Evolutionary conservation across 2,113 vertebrate species (phyloP), one percentile per base, ranked within the genome.

Genomic region (Atlantisia rogersi): DNA sequence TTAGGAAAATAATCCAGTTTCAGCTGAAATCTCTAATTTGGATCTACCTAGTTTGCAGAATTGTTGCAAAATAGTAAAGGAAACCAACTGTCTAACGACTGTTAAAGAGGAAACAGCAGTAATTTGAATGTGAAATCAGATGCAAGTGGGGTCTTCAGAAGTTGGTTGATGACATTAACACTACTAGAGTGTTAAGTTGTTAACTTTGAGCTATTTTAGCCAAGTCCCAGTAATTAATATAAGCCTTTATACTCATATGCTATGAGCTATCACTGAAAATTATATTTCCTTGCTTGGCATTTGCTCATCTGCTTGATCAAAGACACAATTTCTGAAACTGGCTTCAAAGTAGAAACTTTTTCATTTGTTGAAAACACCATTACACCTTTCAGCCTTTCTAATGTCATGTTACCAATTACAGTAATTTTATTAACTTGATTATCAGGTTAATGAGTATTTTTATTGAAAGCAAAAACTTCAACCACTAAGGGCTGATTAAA

Each of bases 231-330:
- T 92, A 95, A 97, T 95, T 96, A 92, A 96, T 92, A 70, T 26
- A 70, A 93, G 64, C 46, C 32, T 94, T 97, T 89, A 93, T 88
- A 81, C 56, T 91, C 83, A 70, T 53, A 80, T 24, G 48, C 31
- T 80, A 29, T 31, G 39, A 53, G 15, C 60, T 87, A 67, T 18
- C n/a, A 76, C 24, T 64, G 64, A 94, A 92, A 95, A 82, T 76
- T 96, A 92, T 92, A 48, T 74, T 93, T 96, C 31, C 31, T 26
- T 82, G 59, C 79, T 84, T 93, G 71, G 91, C 70, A 82, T 71
- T 83, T 96, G 77, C 96, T 97, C 95, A 94, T 60, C 96, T 95
- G 77, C 90, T 88, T 97, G 92, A 98, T 97, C 95, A 98, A 97
- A 98, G 91, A 77, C 64, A 94, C 25, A 85, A 83, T 95, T 96